Percentiles rank a stretch among this genome's conserved stretches.
phyloP scores from a whole-genome alignment of 1,140 invertebrate genomes.

The Eulimnadia texana region DNA sequence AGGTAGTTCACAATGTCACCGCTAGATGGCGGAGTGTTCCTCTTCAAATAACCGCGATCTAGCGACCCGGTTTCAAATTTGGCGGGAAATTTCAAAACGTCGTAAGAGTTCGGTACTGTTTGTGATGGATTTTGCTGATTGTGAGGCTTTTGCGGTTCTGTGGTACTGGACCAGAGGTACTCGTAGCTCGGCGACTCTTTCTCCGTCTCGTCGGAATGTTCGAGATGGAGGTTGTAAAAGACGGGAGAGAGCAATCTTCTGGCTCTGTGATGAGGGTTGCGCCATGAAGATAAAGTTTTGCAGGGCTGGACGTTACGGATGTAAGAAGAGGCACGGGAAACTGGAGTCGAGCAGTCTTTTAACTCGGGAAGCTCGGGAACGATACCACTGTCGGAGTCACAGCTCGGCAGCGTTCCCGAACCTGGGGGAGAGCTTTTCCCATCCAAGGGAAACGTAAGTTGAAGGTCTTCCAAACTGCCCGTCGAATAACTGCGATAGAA shows the following conservation, averaged over 20 bases:
- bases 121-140: no score
- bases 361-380: constrained; percentile 7
- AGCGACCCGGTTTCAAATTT: neutral
- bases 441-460: constrained; percentile 30
- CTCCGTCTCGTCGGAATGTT: neutral
- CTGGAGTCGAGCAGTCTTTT: no score
- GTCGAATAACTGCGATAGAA: constrained; percentile 63
- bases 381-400: constrained; percentile 11
- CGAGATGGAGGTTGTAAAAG: neutral
- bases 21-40: neutral
- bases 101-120: no score
- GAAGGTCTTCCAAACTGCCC: constrained; percentile 51
- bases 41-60: neutral
- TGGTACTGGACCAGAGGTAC: neutral
- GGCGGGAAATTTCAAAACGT: no score
- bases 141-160: no score
- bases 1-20: neutral
- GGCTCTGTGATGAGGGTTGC: constrained; percentile 1
- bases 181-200: no score
- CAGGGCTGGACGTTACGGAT: constrained; percentile 10
- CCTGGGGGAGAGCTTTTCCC: neutral
- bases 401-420: neutral
- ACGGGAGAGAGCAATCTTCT: constrained; percentile 1
- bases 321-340: constrained; percentile 7
- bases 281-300: constrained; percentile 8